Percentiles rank a stretch among this genome's conserved stretches.
Evolutionary conservation across 92 coral and sea anemone species (phyloP).

Genomic region (Bergia sp.): DNA sequence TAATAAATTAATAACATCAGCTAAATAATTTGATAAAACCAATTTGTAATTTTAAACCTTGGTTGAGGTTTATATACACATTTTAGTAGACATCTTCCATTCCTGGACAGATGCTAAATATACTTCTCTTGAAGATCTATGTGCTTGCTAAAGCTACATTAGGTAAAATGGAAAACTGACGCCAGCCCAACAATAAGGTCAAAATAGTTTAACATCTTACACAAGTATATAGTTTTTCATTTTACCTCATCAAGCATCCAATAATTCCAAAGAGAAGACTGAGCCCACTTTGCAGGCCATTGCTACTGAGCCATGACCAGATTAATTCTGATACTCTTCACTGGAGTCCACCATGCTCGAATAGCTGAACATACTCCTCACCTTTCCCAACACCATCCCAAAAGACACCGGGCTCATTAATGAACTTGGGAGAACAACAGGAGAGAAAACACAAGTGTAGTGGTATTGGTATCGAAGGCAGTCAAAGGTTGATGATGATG

Average conservation of each 20-base stretch:
- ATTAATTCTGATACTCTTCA: too few relatives aligned
- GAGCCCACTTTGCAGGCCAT: not conserved
- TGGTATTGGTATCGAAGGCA: too few relatives aligned
- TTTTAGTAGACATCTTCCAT: not conserved
- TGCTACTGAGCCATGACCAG: not conserved
- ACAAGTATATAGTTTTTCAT: not conserved
- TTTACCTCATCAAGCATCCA: slow-evolving; percentile 2
- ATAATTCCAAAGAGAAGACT: not conserved
- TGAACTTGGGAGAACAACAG: too few relatives aligned
- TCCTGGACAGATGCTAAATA: not conserved
- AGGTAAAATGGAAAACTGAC: not conserved
- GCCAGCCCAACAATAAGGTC: not conserved
- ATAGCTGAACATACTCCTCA: too few relatives aligned
- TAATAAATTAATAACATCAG: slow-evolving; percentile 26
- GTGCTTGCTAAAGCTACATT: not conserved
- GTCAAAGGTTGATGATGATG: too few relatives aligned
- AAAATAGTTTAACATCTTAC: not conserved
- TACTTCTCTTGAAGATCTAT: not conserved
- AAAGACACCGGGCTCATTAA: too few relatives aligned
- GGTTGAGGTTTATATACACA: slow-evolving; percentile 5
- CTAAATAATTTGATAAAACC: slow-evolving; percentile 45
- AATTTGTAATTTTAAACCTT: slow-evolving; percentile 5
- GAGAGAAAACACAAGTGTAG: too few relatives aligned
- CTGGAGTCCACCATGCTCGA: too few relatives aligned
- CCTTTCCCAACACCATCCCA: too few relatives aligned